Evolutionary conservation across 2,888 invertebrate species (phyloP).

Genomic region (Steromphala cineraria): DNA sequence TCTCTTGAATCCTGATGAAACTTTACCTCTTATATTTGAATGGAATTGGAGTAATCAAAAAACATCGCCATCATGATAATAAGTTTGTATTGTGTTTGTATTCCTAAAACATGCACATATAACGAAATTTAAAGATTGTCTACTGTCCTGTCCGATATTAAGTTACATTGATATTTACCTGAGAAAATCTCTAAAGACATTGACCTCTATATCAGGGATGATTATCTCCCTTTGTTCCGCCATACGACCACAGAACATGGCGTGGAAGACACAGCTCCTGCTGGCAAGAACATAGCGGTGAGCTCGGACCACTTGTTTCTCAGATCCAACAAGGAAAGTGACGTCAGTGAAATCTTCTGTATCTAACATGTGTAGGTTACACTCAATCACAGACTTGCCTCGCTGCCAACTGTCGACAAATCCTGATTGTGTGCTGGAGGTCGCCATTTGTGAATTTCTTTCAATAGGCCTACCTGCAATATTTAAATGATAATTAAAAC

Average conservation of each 20-base stretch:
- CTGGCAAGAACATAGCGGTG: slow-evolving; percentile 45
- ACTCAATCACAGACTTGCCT: not conserved
- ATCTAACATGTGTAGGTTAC: not conserved
- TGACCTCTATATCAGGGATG: not conserved
- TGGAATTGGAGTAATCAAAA: no score
- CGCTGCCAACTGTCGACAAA: not conserved
- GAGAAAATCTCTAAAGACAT: not conserved
- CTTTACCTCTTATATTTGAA: no score
- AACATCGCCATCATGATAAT: no score
- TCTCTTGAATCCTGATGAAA: no score
- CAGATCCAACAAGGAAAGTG: slow-evolving; percentile 39
- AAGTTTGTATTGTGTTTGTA: no score
- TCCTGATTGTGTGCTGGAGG: not conserved
- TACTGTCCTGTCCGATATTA: no score
- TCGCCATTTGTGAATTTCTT: no score
- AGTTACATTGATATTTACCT: not conserved
- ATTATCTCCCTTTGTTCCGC: not conserved
- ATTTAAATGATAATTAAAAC: no score
- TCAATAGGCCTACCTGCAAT: no score
- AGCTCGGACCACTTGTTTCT: slow-evolving; percentile 28
- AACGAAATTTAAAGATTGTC: no score
- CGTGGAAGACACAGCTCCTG: slow-evolving; percentile 30
- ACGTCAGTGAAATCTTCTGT: slow-evolving; percentile 36
- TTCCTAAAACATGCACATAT: no score
- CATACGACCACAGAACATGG: not conserved